These are phyloP conservation scores for Volucella inanis DNA, from an alignment of 2,888 invertebrate species.

Conservation along the genomic window DNA sequence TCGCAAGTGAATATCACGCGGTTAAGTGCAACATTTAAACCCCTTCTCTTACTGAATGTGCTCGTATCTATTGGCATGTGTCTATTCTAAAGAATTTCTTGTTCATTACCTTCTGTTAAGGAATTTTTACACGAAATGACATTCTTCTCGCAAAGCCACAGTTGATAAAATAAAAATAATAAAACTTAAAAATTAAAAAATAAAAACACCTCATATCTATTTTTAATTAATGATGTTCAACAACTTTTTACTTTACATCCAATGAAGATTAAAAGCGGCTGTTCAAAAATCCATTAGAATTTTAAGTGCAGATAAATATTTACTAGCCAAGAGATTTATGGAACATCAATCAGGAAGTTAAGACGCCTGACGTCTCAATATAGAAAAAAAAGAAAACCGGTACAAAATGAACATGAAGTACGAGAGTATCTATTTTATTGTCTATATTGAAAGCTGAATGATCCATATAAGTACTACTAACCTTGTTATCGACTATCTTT, in stretches of 20 bases:
- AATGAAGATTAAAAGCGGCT: too few relatives aligned
- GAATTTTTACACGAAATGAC: not conserved
- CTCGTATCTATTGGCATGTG: not conserved
- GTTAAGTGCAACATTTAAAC: constrained; percentile 8
- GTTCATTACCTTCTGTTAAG: not conserved
- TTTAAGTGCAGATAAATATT: not conserved
- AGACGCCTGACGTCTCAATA: not conserved
- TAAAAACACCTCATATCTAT: constrained; percentile 41
- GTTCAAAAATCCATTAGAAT: not conserved
- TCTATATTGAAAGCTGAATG: too few relatives aligned
- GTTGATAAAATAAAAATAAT: not conserved
- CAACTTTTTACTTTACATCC: not conserved
- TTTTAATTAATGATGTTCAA: constrained; percentile 50
- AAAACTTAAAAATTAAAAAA: not conserved
- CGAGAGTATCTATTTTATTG: too few relatives aligned
- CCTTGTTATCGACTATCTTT: constrained; percentile 38
- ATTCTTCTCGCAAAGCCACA: not conserved
- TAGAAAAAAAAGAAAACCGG: not conserved
- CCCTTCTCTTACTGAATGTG: not conserved
- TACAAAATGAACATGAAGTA: constrained; percentile 1
- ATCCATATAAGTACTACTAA: constrained; percentile 29
- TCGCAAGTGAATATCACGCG: constrained; percentile 20
- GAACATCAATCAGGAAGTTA: constrained; percentile 13
- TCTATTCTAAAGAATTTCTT: constrained; percentile 1
- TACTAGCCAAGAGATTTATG: constrained; percentile 1